Evolutionary conservation across 2,797 vertebrate genomes (phyloP), one percentile per base, ranked within the genome.

Genomic region (Falco cherrug): DNA sequence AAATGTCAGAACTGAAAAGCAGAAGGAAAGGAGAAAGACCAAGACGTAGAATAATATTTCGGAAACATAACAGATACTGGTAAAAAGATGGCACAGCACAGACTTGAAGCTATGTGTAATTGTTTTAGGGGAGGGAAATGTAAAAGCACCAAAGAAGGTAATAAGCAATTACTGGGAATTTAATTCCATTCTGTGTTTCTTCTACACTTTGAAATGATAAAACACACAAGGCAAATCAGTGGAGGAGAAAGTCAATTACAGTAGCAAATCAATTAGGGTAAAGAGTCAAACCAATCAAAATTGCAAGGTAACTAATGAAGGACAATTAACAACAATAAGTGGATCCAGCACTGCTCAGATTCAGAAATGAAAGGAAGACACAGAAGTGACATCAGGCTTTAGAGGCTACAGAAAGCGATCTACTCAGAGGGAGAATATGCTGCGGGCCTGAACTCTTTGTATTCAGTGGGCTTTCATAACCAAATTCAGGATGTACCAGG

Each of bases 261-360:
- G 96, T 88, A 91, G 87, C 89, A 95, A 97, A 97, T 96, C 95
- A 96, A 97, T 96, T 96, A 96, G 83, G 79, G 79, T 96, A 89
- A 97, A 94, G 88, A 97, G 94, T 96, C 96, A 95, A 97, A 96
- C 89, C 89, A 96, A 96, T 97, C 94, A 96, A 93, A 91, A 76
- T 77, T 94, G 96, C 87, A 95, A 93, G 93, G 96, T 93, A 96
- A 87, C 94, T 96, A 96, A 95, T 94, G 94, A 96, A 96, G 91
- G 96, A 95, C 96, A 96, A 95, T 97, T 96, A 97, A 59, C 82
- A 94, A 91, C 84, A 95, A 71, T 60, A 92, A 94, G 73, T 81
- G 65, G 61, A 93, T 96, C 75, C 76, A 91, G 50, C 3, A 3
- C 57, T 89, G 73, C 54, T 61, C 24, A n/a, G 47, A 75, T 93